Evolutionary conservation across 2,113 vertebrate species (phyloP).

Genomic region (Ailuropoda melanoleuca): DNA sequence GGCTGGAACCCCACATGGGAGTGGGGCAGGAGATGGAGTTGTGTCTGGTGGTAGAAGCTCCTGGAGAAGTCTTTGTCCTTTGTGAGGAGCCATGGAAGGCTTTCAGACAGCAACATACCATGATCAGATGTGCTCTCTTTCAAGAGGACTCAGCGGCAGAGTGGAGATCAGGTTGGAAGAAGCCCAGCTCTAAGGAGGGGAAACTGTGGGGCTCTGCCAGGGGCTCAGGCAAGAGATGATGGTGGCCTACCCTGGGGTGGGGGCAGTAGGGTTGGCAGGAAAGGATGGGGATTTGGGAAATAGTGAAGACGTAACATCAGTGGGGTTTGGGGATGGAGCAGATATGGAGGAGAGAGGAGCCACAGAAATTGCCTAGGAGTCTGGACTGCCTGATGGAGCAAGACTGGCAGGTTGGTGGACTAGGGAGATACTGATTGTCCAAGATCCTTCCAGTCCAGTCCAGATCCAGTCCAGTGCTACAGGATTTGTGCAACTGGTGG

Average conservation of each 20-base stretch:
- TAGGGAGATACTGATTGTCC: background rate
- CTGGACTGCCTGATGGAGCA: background rate
- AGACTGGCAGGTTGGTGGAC: background rate
- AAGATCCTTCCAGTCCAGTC: background rate
- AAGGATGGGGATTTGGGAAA: background rate
- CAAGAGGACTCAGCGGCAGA: background rate
- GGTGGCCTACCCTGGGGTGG: too few species aligned
- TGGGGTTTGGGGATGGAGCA: background rate
- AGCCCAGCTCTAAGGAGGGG: background rate
- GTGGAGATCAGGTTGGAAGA: background rate
- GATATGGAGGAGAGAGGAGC: background rate
- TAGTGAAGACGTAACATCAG: background rate
- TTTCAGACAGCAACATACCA: accelerated
- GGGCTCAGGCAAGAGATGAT: background rate
- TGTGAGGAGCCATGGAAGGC: background rate
- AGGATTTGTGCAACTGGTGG: background rate
- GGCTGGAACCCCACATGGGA: background rate
- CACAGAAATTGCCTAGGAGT: background rate
- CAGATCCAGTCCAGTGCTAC: background rate
- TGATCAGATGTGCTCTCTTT: background rate
- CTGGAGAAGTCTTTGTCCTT: background rate
- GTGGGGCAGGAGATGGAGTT: background rate
- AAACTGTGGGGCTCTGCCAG: too few species aligned
- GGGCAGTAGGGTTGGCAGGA: background rate
- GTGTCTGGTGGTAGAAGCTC: background rate